Evolutionary conservation across 2,113 vertebrate species (phyloP).

Genomic region (Empidonax alnorum): DNA sequence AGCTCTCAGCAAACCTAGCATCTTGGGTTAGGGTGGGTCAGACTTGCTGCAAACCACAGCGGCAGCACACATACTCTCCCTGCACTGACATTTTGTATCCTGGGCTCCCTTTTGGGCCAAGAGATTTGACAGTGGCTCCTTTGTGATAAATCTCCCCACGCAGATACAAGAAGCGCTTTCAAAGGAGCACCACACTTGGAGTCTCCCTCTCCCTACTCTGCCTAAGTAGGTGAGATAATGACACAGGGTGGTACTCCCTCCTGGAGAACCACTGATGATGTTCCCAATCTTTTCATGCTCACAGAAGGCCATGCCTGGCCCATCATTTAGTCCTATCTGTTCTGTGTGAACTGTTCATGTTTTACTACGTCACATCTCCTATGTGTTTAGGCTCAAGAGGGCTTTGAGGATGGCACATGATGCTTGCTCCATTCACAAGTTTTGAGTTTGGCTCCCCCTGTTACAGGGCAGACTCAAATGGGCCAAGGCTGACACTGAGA

Average conservation of each 20-base stretch:
- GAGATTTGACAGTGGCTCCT: neutral
- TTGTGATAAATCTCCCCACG: accelerated
- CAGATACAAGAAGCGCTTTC: neutral
- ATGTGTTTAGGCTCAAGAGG: accelerated
- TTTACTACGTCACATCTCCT: neutral
- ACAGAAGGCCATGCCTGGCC: neutral
- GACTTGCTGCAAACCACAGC: neutral
- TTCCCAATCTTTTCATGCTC: neutral
- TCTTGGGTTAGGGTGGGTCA: neutral
- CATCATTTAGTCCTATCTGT: neutral
- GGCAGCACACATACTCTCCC: neutral
- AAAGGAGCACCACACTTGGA: accelerated
- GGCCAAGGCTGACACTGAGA: neutral
- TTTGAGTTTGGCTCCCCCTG: neutral
- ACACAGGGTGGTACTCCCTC: neutral
- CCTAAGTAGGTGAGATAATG: neutral
- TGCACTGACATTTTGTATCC: accelerated
- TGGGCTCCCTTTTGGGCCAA: neutral
- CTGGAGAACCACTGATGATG: neutral
- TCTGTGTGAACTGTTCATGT: neutral
- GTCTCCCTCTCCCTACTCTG: neutral
- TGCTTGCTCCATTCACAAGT: neutral
- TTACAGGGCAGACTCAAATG: neutral
- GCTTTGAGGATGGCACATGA: accelerated
- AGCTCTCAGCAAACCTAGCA: neutral